phyloP scores from a whole-genome alignment of 23 tunicate species.

The Botrylloides violaceus region DNA sequence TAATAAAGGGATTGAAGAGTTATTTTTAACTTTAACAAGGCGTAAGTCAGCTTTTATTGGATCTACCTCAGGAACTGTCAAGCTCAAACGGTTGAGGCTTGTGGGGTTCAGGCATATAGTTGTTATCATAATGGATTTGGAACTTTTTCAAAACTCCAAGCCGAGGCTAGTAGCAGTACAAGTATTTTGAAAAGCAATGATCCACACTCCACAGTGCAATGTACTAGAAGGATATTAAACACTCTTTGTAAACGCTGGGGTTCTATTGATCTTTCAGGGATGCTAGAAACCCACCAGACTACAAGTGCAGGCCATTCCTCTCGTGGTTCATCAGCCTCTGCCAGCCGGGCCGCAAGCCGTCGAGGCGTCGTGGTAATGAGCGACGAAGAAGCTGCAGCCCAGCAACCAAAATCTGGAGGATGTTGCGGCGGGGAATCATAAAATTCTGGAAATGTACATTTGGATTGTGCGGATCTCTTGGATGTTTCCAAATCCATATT shows the following conservation, averaged over 20 bases:
- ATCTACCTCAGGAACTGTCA: not conserved
- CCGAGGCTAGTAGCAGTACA: too few species aligned
- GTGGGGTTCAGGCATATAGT: too few species aligned
- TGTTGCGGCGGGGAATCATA: slow-evolving; percentile 41
- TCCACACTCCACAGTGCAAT: too few species aligned
- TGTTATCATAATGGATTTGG: too few species aligned
- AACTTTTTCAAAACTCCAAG: too few species aligned
- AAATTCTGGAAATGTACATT: too few species aligned
- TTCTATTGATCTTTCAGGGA: not conserved
- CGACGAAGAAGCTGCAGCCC: slow-evolving; percentile 43
- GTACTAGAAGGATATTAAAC: too few species aligned
- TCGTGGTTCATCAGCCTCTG: slow-evolving; percentile 10
- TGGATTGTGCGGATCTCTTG: not conserved
- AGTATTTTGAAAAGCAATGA: too few species aligned
- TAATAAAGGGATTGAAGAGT: slow-evolving; percentile 86
- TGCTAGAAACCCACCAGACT: slow-evolving; percentile 26
- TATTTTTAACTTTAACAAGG: slow-evolving; percentile 77
- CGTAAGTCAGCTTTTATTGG: slow-evolving; percentile 30
- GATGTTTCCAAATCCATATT: not conserved
- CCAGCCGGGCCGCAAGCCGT: slow-evolving; percentile 15
- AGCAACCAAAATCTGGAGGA: slow-evolving; percentile 54
- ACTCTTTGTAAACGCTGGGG: not conserved
- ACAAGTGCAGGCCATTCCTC: slow-evolving; percentile 7
- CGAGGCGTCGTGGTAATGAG: slow-evolving; percentile 59
- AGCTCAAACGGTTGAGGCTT: too few species aligned